phyloP scores from a whole-genome alignment of 2,113 vertebrate species.

The Prionailurus viverrinus region DNA sequence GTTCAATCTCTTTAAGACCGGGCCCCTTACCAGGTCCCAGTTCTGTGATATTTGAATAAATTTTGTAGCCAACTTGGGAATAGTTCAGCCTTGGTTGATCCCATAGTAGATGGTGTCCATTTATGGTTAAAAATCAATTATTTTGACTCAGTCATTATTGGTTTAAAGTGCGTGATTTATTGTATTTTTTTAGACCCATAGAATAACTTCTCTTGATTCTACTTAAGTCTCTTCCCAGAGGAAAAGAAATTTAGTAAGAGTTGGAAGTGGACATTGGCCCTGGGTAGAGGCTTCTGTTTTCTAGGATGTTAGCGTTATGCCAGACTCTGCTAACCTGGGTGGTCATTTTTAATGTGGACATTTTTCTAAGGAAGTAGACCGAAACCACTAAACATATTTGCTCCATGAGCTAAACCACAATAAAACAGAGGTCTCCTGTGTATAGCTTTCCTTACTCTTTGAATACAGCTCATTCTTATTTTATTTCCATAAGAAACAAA shows the following conservation, averaged over 20 bases:
- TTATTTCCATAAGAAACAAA: constrained; percentile 79
- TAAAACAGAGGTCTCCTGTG: constrained; percentile 80
- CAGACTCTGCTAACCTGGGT: constrained; percentile 75
- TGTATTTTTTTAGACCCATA: constrained; percentile 40
- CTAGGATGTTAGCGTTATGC: constrained; percentile 56
- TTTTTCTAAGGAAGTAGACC: constrained; percentile 75
- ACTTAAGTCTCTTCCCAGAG: constrained; percentile 70
- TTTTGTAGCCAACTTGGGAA: constrained; percentile 58
- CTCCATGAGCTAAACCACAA: constrained; percentile 82
- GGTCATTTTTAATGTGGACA: constrained; percentile 79
- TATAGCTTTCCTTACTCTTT: constrained; percentile 78
- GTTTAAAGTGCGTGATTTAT: constrained; percentile 64
- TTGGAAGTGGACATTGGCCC: constrained; percentile 72
- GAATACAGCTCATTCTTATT: constrained; percentile 80
- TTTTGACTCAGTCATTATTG: constrained; percentile 71
- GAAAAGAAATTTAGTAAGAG: constrained; percentile 73
- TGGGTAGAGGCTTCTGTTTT: constrained; percentile 72
- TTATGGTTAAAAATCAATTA: constrained; percentile 78
- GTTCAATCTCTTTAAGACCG: neutral
- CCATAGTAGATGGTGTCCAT: constrained; percentile 26
- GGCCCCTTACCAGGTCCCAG: constrained; percentile 61
- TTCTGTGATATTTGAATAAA: constrained; percentile 61
- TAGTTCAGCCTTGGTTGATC: constrained; percentile 53
- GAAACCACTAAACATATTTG: constrained; percentile 82
- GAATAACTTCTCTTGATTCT: constrained; percentile 76